Base-by-base conservation (phyloP, 1,140 invertebrate species). In the Marisa cornuarietis region DNA sequence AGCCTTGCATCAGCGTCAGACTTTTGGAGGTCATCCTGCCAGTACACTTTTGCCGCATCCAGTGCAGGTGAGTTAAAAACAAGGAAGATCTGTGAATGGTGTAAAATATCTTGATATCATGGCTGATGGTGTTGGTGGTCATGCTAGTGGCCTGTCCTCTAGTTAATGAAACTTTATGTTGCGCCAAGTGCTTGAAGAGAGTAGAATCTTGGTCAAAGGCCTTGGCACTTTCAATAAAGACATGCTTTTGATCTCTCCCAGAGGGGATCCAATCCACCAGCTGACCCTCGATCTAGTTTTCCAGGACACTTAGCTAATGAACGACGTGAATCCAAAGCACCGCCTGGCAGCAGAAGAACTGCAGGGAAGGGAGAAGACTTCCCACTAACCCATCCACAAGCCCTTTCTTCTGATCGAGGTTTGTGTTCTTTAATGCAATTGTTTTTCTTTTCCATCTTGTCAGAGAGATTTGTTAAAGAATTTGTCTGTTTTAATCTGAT, bases 241-340 rank as follows among this genome's bases (percentile, higher is more conserved):
- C 31, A 2, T 42, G 31, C 31, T 42, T 42, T 2, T 42, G 31
- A 24, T 68, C 22, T 68, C 13, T 68, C 22, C 22, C 51, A 20
- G 20, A 71, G 73, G 76, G 74, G 76, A 26, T 72, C 78, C 1
- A 69, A 68, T 62, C 63, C 75, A 52, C 8, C 61, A 16, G 24
- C 63, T n/a, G 81, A 78, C 10, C 71, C 76, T 20, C 63, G 76
- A 1, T 58, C 69, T 2, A 68, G 79, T 51, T 73, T 54, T 26
- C 61, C 66, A 10, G 82, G 81, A 71, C 82, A 83, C 63, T 68
- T 81, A 11, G 82, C 66, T 63, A 83, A 80, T 24, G 80, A 83
- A 63, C 66, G 82, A 11, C 72, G 82, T 10, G 82, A 83, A 62
- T 83, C 81, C 20, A 85, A 81, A 71, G 83, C 83, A 22, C 85